Conservation (phyloP, 2,888 invertebrate genomes). For the Tupiocoris notatus region DNA sequence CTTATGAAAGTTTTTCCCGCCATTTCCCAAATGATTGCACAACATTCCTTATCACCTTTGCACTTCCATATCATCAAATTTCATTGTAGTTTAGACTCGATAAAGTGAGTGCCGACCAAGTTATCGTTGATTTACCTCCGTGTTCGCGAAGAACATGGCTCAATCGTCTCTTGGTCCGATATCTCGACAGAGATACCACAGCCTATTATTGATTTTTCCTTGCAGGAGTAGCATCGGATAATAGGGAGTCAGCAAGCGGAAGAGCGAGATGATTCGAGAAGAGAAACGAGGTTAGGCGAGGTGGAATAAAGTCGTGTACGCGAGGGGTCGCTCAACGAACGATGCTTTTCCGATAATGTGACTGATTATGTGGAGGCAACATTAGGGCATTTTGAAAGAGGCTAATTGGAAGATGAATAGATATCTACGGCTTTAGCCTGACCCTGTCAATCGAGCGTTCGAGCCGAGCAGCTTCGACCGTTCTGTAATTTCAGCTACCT, state of each 20-base stretch:
- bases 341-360: slow-evolving; percentile 29
- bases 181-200: slow-evolving; percentile 15
- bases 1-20: no score
- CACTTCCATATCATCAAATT: no score
- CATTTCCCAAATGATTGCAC: no score
- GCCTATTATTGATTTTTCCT: slow-evolving; percentile 31
- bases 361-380: slow-evolving; percentile 31
- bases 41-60: no score
- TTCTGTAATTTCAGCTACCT: slow-evolving; percentile 20
- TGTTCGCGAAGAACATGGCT: no score
- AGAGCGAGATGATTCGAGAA: not conserved
- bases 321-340: not conserved
- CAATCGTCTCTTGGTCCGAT: no score
- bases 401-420: slow-evolving; percentile 35
- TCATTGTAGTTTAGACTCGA: no score
- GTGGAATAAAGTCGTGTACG: not conserved
- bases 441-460: slow-evolving; percentile 17
- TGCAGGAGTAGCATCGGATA: slow-evolving; percentile 2
- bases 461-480: not conserved
- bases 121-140: no score
- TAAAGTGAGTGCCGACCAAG: no score
- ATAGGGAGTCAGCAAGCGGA: not conserved
- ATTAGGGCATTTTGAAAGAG: slow-evolving; percentile 34
- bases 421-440: slow-evolving; percentile 24
- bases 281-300: not conserved